A percentile compares a stretch with the other conserved stretches of the same genome.
phyloP scores from a whole-genome alignment of 2,113 vertebrate genomes.

The Genyomyrus donnyi region DNA sequence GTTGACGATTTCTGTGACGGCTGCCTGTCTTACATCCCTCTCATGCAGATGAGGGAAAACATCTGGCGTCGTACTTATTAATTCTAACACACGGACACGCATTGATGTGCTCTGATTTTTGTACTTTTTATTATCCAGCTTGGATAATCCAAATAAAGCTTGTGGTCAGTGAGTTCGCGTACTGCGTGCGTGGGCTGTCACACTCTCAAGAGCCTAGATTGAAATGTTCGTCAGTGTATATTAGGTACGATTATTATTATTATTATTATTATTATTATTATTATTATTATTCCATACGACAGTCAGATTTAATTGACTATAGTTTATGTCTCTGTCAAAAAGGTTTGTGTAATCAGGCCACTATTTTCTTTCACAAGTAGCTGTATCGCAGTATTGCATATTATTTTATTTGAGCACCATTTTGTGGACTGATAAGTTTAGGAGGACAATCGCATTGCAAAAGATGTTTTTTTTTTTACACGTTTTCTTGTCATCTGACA shows the following conservation, averaged over 20 bases:
- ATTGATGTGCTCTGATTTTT: neutral
- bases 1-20: neutral
- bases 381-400: neutral
- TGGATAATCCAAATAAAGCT: neutral
- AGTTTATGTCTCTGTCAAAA: neutral
- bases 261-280: neutral
- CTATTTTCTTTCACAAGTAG: neutral
- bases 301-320: neutral
- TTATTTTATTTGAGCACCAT: neutral
- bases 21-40: neutral
- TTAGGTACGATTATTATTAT: neutral
- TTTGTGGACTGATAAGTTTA: neutral
- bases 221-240: neutral
- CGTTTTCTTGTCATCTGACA: neutral
- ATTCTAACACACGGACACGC: neutral
- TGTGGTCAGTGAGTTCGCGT: neutral
- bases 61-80: neutral
- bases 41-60: neutral
- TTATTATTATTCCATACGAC: neutral
- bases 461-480: neutral
- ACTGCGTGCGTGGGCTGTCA: neutral
- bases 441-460: neutral
- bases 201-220: neutral
- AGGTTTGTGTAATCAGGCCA: neutral
- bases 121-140: neutral